phyloP scores from a whole-genome alignment of 2,797 vertebrate genomes.

The Rhyacichthys aspro region DNA sequence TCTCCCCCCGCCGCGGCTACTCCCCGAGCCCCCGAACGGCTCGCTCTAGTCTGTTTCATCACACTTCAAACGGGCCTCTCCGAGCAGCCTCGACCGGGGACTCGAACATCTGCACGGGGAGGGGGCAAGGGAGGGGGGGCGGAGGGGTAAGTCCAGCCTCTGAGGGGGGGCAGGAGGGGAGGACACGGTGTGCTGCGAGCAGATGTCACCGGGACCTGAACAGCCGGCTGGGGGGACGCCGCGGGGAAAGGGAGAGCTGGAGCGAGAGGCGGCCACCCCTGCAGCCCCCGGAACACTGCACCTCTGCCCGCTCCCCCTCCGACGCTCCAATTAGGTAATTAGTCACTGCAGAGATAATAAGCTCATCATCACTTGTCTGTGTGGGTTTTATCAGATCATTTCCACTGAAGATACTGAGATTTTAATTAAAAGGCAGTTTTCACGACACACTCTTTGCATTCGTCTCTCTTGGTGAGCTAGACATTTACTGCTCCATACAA shows the following conservation, averaged over 20 bases:
- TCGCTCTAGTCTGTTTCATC: constrained; percentile 96
- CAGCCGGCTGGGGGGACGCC: constrained; percentile 81
- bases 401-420: not conserved
- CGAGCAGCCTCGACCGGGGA: constrained; percentile 88
- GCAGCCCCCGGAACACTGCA: constrained; percentile 66
- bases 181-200: constrained; percentile 82
- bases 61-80: constrained; percentile 96
- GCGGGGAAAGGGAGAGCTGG: constrained; percentile 66
- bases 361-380: constrained; percentile 77
- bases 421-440: constrained; percentile 13
- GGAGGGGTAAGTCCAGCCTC: constrained; percentile 77
- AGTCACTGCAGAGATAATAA: constrained; percentile 80
- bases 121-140: constrained; percentile 74
- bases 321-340: constrained; percentile 84
- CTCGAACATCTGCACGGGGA: constrained; percentile 93
- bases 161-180: constrained; percentile 76
- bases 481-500: too few relatives aligned
- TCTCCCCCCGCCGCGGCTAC: constrained; percentile 70
- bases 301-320: constrained; percentile 55
- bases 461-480: too few relatives aligned
- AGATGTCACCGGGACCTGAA: constrained; percentile 91
- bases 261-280: constrained; percentile 59
- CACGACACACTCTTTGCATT: too few relatives aligned
- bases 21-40: constrained; percentile 87
- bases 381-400: constrained; percentile 58